These are phyloP conservation scores for Hyperoplus immaculatus DNA, from an alignment of 2,797 vertebrate genomes.

Conservation along the genomic window DNA sequence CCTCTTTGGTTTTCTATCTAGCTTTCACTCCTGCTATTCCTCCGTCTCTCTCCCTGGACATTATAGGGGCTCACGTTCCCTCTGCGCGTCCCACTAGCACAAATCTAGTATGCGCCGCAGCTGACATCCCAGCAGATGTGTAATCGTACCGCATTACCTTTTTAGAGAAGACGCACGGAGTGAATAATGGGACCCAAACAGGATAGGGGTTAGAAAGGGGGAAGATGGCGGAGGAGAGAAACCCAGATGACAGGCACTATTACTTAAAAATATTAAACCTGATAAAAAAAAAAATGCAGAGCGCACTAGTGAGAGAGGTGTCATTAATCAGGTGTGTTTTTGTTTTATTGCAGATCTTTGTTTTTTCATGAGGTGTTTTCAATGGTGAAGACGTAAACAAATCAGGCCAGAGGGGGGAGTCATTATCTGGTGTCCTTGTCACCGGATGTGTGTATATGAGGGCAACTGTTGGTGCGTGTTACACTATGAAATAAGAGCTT, in stretches of 20 bases:
- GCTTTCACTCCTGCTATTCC: slow-evolving; percentile 69
- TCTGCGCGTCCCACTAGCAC: slow-evolving; percentile 53
- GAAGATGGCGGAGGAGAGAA: slow-evolving; percentile 30
- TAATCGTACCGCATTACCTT: slow-evolving; percentile 79
- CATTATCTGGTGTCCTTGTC: slow-evolving; percentile 64
- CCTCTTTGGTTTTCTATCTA: slow-evolving; percentile 71
- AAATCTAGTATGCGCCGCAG: slow-evolving; percentile 65
- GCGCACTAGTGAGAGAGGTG: slow-evolving; percentile 39
- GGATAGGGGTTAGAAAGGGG: slow-evolving; percentile 57
- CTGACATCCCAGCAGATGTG: slow-evolving; percentile 78
- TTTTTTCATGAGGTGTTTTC: slow-evolving; percentile 55
- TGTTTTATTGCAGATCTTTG: slow-evolving; percentile 56
- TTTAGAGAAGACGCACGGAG: slow-evolving; percentile 66
- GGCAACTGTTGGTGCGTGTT: slow-evolving; percentile 18
- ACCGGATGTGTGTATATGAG: slow-evolving; percentile 18
- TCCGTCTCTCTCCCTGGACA: slow-evolving; percentile 56
- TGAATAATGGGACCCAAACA: slow-evolving; percentile 78
- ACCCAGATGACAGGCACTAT: slow-evolving; percentile 59
- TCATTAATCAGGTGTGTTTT: slow-evolving; percentile 79
- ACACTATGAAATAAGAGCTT: slow-evolving; percentile 5
- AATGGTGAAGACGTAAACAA: slow-evolving; percentile 57
- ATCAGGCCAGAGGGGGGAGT: slow-evolving; percentile 36
- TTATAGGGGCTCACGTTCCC: slow-evolving; percentile 64
- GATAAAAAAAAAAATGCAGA: slow-evolving; percentile 70
- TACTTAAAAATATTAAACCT: slow-evolving; percentile 70